Evolutionary conservation across 2,113 vertebrate genomes (phyloP).

Genomic region (Electrona antarctica): DNA sequence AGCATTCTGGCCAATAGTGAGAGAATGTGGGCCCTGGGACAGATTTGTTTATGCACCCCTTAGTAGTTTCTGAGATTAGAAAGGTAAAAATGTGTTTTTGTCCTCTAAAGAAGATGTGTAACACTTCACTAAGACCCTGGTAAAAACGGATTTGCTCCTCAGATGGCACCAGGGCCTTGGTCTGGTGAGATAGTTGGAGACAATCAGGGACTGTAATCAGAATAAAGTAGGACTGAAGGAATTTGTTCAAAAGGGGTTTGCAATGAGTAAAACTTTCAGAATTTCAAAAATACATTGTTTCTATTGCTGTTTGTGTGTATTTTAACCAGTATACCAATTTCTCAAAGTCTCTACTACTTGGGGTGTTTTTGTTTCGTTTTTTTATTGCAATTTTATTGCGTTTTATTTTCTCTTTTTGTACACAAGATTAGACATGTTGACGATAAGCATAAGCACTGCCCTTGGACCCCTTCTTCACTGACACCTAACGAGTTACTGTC

Average conservation of each 20-base stretch:
- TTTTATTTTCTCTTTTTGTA: slow-evolving; percentile 44
- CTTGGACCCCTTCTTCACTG: slow-evolving; percentile 32
- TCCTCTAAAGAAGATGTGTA: slow-evolving; percentile 28
- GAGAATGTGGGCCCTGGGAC: slow-evolving; percentile 29
- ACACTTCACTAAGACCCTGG: slow-evolving; percentile 23
- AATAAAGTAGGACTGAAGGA: slow-evolving; percentile 19
- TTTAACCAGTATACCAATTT: slow-evolving; percentile 62
- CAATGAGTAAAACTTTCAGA: slow-evolving; percentile 70
- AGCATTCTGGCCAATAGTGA: slow-evolving; percentile 56
- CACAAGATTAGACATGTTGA: slow-evolving; percentile 65
- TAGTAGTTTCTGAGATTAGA: slow-evolving; percentile 24
- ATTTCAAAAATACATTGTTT: slow-evolving; percentile 57
- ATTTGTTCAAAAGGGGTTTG: slow-evolving; percentile 33
- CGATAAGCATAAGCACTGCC: slow-evolving; percentile 73
- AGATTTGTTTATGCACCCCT: slow-evolving; percentile 40
- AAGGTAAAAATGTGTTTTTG: background rate
- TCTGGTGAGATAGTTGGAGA: slow-evolving; percentile 55
- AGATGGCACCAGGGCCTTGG: background rate
- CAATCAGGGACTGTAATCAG: slow-evolving; percentile 64
- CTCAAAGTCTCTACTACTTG: slow-evolving; percentile 58
- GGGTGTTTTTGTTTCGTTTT: slow-evolving; percentile 34
- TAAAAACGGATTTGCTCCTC: slow-evolving; percentile 14
- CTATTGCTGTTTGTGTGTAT: slow-evolving; percentile 65
- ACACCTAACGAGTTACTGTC: slow-evolving; percentile 7
- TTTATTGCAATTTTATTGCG: slow-evolving; percentile 54